These are phyloP conservation scores for Struthidea cinerea DNA, from an alignment of 2,113 vertebrate species.

Conservation along the genomic window DNA sequence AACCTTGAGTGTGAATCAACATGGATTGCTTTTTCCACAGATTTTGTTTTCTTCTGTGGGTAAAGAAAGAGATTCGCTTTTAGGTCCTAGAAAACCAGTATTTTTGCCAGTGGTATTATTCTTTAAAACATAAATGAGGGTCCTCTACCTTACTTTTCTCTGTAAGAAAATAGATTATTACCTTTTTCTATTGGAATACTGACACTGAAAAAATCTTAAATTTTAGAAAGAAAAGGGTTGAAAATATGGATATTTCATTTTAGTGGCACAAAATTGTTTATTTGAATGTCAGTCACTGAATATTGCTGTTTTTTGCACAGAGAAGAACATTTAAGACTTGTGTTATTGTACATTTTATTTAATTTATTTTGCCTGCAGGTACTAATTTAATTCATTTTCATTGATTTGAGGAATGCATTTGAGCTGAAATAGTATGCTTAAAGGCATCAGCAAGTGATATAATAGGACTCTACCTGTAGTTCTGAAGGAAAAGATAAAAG, in stretches of 20 bases:
- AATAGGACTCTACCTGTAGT: conserved; percentile 25
- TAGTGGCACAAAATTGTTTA: not conserved
- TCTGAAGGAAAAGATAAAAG: conserved; percentile 58
- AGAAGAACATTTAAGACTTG: not conserved
- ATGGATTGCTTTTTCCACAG: not conserved
- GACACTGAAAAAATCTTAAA: not conserved
- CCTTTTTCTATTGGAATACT: not conserved
- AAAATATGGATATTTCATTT: not conserved
- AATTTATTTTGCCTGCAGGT: conserved; percentile 47
- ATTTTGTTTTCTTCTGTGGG: not conserved
- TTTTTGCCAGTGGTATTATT: not conserved
- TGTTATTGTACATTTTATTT: conserved; percentile 48
- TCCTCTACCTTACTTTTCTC: not conserved
- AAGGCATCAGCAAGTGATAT: conserved; percentile 43
- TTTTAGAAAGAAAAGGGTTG: not conserved
- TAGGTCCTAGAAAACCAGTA: not conserved
- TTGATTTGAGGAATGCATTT: conserved; percentile 40
- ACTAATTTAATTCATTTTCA: conserved; percentile 63
- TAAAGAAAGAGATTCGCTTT: not conserved
- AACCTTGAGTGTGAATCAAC: not conserved
- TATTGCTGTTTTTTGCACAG: not conserved
- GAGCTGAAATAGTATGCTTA: conserved; percentile 52
- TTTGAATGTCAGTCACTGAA: not conserved
- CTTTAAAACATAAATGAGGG: not conserved
- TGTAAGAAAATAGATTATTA: not conserved